Conservation (phyloP, 2,797 vertebrate species). For the Poeciliopsis paucimaculata region DNA sequence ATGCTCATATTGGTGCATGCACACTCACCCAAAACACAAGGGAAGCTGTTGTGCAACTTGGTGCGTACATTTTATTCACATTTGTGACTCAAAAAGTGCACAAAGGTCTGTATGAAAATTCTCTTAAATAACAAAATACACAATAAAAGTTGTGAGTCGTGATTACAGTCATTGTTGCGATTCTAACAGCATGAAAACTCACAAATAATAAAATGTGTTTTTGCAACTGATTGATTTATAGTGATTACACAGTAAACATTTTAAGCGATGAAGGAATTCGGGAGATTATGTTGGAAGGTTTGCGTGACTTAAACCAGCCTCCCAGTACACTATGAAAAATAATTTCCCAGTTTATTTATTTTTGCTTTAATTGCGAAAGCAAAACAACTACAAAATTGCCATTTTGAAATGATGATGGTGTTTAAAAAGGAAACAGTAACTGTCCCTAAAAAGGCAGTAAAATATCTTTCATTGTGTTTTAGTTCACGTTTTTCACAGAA, state of each 20-base stretch:
- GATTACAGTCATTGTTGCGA: constrained; percentile 15
- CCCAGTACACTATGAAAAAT: background rate
- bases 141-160: constrained; percentile 1
- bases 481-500: background rate
- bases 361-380: background rate
- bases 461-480: background rate
- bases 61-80: constrained; percentile 64
- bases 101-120: constrained; percentile 64
- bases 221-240: background rate
- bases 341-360: background rate
- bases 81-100: constrained; percentile 50
- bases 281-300: background rate
- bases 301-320: background rate
- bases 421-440: background rate
- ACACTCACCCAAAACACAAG: background rate
- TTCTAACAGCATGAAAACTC: constrained; percentile 27
- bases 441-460: background rate
- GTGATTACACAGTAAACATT: background rate
- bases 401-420: background rate
- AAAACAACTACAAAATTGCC: background rate
- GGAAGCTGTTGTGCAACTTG: background rate
- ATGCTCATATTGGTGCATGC: background rate
- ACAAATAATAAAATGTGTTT: background rate
- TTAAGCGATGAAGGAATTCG: background rate
- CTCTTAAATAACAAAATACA: constrained; percentile 44